A percentile compares a stretch with the other conserved stretches of the same genome.
These are phyloP conservation scores for Charadrius vociferus DNA, from an alignment of 2,113 vertebrate species.

Conservation along the genomic window DNA sequence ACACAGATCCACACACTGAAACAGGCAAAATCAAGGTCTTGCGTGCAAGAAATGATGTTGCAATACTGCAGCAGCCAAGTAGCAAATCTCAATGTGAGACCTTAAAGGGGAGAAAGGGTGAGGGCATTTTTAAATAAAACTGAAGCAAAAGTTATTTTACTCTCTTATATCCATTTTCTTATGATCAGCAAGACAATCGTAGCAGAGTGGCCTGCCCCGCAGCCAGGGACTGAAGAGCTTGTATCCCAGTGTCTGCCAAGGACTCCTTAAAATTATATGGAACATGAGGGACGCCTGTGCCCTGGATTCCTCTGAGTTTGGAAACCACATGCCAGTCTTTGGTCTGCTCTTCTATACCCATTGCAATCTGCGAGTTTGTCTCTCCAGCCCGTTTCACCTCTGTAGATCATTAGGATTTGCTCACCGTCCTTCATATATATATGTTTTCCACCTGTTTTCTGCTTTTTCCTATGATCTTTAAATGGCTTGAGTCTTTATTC, in stretches of 20 bases:
- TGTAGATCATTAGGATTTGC: background rate
- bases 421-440: background rate
- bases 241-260: background rate
- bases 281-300: background rate
- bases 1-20: background rate
- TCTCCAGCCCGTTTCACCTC: background rate
- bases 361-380: background rate
- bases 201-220: background rate
- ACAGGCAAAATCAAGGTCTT: background rate
- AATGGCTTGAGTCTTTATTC: background rate
- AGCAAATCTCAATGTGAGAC: background rate
- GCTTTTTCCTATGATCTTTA: background rate
- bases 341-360: background rate
- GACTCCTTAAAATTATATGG: background rate
- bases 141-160: background rate
- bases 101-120: accelerated
- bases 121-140: background rate
- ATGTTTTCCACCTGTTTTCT: background rate
- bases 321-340: background rate
- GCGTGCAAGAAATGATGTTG: background rate
- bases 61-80: background rate
- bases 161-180: background rate
- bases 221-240: background rate
- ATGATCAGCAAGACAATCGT: background rate
- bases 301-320: background rate